These are phyloP conservation scores for Dryobotodes eremita DNA, from an alignment of 2,888 invertebrate species.

Conservation along the genomic window DNA sequence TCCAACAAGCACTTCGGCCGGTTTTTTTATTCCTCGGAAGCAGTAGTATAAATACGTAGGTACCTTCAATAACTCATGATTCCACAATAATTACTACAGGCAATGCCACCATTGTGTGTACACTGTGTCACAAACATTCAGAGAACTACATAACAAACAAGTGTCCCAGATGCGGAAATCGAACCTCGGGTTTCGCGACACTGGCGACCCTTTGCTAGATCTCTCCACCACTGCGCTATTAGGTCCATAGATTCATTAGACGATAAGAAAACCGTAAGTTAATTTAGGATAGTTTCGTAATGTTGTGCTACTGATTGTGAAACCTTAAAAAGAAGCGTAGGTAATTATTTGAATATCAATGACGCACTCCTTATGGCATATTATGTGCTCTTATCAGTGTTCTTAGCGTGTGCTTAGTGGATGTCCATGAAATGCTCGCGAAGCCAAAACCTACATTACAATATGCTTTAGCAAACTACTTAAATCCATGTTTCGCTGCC, in stretches of 20 bases:
- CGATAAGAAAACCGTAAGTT: neutral
- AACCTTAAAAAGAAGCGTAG: conserved; percentile 14
- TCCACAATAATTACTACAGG: conserved; percentile 10
- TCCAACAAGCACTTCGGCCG: neutral
- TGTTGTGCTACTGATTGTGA: conserved; percentile 23
- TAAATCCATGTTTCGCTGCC: neutral
- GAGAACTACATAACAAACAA: conserved; percentile 3
- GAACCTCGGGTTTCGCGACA: neutral
- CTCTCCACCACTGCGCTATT: conserved; percentile 24
- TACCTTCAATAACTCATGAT: conserved; percentile 2
- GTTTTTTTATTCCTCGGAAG: neutral
- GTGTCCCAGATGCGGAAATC: conserved; percentile 7
- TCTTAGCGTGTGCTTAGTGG: conserved; percentile 55
- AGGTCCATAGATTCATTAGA: neutral
- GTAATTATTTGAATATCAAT: conserved; percentile 46
- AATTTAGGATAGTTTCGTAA: neutral
- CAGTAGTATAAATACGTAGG: neutral
- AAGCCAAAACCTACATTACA: conserved; percentile 18
- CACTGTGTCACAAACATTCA: conserved; percentile 17
- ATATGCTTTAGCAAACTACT: neutral
- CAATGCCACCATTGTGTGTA: conserved; percentile 17
- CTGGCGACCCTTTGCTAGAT: neutral
- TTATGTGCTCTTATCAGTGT: conserved; percentile 64
- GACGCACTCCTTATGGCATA: conserved; percentile 49
- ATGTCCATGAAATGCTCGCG: conserved; percentile 59